Evolutionary conservation across 2,113 vertebrate species (phyloP), one percentile per base, ranked within the genome.

Genomic region (Aythya baeri): DNA sequence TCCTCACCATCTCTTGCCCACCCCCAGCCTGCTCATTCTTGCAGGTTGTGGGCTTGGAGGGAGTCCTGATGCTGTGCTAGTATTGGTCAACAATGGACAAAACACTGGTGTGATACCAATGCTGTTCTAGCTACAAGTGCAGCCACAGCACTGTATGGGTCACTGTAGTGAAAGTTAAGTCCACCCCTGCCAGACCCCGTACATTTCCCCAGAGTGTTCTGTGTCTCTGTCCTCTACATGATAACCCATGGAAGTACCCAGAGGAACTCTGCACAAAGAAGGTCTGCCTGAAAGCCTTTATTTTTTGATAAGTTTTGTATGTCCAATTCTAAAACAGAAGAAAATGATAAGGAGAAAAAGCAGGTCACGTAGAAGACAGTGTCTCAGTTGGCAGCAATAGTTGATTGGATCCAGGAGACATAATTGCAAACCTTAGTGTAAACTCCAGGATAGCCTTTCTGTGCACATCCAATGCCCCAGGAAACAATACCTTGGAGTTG

Each of bases 381-480:
- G 11, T 57, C 75, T 97, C 79, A 98, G 92, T 98, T 97, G 93
- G 95, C 77, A 29, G 97, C 32, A 0, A 98, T 98, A 65, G 98
- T 98, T 57, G 7, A 67, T 25, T 50, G 0, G 43, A 99, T 98
- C 98, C 98, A 98, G 96, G 95, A 84, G 91, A 96, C 94, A 41
- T 97, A 98, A 91, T 98, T 98, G 98, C 98, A 99, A 70, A 99
- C 98, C 92, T 98, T 98, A 70, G 98, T 86, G 89, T 99, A 99
- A 84, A 99, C 98, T 16, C 98, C 98, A 2, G 98, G 98, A 29
- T 86, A 97, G 95, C 98, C 98, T 75, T 3, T 96, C 91, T 93
- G 86, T 9, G 98, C 98, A 46, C 99, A 99, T 74, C 98, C 98
- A 1, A 97, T 93, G 52, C 99, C 99, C 99, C 99, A 99, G 86